Evolutionary conservation across 2,113 vertebrate species (phyloP).

Genomic region (Egretta garzetta): DNA sequence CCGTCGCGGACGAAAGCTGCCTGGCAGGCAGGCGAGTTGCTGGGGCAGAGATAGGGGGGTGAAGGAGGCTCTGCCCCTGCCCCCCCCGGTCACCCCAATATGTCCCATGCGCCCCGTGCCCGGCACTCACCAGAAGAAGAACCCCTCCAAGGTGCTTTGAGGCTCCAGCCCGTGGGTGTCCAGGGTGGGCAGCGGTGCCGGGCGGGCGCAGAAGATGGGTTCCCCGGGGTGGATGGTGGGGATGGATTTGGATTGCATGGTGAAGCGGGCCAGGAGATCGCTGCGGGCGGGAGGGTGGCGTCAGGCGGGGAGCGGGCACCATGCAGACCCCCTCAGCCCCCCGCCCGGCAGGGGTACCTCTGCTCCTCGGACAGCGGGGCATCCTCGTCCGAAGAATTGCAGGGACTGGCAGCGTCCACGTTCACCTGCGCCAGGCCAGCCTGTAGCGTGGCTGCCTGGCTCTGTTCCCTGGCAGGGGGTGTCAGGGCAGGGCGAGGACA

Average conservation of each 20-base stretch:
- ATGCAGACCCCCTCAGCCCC: fast-evolving
- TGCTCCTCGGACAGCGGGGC: neutral
- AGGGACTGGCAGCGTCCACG: fast-evolving
- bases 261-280: neutral
- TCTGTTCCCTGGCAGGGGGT: neutral
- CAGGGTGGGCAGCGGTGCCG: fast-evolving
- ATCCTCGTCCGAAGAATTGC: neutral
- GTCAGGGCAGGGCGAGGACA: neutral
- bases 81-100: neutral
- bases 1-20: neutral
- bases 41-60: neutral
- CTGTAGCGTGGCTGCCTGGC: neutral
- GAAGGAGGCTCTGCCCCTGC: neutral
- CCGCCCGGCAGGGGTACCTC: neutral
- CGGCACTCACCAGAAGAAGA: neutral
- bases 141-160: neutral
- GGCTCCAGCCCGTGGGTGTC: neutral
- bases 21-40: neutral
- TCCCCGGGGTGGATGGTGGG: neutral
- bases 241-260: neutral
- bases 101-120: neutral
- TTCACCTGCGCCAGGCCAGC: fast-evolving
- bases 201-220: neutral
- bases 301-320: fast-evolving
- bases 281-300: fast-evolving